Evolutionary conservation across 2,113 vertebrate genomes (phyloP).

Genomic region (Gymnocephalus cernua): DNA sequence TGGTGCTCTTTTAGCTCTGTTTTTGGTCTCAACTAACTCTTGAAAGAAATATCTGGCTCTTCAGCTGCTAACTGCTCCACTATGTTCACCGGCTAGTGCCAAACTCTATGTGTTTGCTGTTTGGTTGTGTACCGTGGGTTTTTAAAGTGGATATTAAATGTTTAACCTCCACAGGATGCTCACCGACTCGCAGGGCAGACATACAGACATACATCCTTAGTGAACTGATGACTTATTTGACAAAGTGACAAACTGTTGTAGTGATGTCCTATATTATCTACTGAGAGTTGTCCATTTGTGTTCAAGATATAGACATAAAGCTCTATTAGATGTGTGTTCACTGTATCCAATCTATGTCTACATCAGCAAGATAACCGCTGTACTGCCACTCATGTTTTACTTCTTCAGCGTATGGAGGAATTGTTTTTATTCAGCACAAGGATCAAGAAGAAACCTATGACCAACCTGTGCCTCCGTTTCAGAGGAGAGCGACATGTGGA

Average conservation of each 20-base stretch:
- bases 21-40: too few species aligned
- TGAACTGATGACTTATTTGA: neutral
- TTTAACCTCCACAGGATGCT: neutral
- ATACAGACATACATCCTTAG: neutral
- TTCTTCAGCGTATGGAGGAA: neutral
- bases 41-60: too few species aligned
- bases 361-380: conserved; percentile 2
- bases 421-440: conserved; percentile 1
- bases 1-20: too few species aligned
- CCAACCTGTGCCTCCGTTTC: conserved; percentile 30
- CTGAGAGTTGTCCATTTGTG: neutral
- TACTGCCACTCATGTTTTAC: neutral
- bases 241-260: neutral
- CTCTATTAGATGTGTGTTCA: neutral
- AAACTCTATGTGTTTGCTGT: too few species aligned
- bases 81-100: too few species aligned
- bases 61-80: too few species aligned
- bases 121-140: too few species aligned
- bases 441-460: conserved; percentile 30
- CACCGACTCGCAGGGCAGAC: neutral
- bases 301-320: neutral
- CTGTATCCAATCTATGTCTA: neutral
- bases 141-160: too few species aligned
- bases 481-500: conserved; percentile 19
- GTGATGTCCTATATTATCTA: conserved; percentile 1